These are phyloP conservation scores for Cryptops parisi DNA, from an alignment of 2,888 invertebrate genomes.

Conservation along the genomic window DNA sequence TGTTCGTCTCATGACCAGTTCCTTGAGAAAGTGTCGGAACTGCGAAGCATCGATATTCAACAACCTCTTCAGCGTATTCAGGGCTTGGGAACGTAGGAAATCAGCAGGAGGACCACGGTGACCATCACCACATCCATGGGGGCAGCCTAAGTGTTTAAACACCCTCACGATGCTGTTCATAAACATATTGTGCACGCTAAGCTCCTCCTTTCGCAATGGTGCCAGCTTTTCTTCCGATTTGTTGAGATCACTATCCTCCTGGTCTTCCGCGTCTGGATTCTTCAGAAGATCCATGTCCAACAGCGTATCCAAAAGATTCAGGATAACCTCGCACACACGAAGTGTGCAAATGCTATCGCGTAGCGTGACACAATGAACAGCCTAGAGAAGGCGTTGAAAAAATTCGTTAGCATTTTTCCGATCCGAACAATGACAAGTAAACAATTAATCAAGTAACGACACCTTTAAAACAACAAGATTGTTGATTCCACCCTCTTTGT, in stretches of 20 bases:
- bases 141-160: slow-evolving; percentile 80
- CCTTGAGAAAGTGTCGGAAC: slow-evolving; percentile 50
- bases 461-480: slow-evolving; percentile 73
- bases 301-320: slow-evolving; percentile 80
- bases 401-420: background rate
- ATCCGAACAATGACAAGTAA: background rate
- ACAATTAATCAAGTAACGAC: slow-evolving; percentile 22
- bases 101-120: slow-evolving; percentile 75
- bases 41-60: slow-evolving; percentile 50
- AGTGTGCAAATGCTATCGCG: slow-evolving; percentile 69
- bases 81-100: slow-evolving; percentile 73
- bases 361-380: slow-evolving; percentile 69
- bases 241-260: slow-evolving; percentile 15
- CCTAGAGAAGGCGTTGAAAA: slow-evolving; percentile 38
- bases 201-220: slow-evolving; percentile 20
- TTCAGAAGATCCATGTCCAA: slow-evolving; percentile 66
- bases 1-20: slow-evolving; percentile 58
- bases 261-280: slow-evolving; percentile 35
- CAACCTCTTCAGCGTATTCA: slow-evolving; percentile 57
- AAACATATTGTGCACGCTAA: slow-evolving; percentile 49
- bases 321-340: slow-evolving; percentile 78
- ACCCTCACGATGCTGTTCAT: slow-evolving; percentile 55
- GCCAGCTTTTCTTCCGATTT: slow-evolving; percentile 16
- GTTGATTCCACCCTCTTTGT: slow-evolving; percentile 86
- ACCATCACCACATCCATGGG: slow-evolving; percentile 79